Base-by-base conservation (phyloP, 1,140 invertebrate species). In the Laodelphax striatellus region DNA sequence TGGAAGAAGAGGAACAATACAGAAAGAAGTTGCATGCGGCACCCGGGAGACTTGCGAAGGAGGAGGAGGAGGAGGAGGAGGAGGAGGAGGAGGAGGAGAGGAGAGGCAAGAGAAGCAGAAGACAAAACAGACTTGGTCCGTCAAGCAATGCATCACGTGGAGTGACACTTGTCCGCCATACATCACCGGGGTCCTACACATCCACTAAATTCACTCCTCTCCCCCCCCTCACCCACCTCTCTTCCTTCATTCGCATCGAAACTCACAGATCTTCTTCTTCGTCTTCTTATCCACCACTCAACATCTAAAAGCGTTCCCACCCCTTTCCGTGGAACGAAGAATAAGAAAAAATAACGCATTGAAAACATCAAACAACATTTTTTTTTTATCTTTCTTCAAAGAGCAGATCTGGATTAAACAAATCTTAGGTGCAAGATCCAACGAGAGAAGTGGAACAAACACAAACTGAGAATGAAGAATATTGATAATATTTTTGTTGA, bases 81-180 rank as follows among this genome's bases (percentile, higher is more conserved):
- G 46, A 8, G 46, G 16, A 10, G 46, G 14, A 17, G 46, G 14
- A 14, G 14, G 11, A 6, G 6, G 16, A 14, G 21, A 22, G 14
- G 6, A 50, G 16, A 6, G 16, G 46, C 2, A 50, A 14, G 6
- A 50, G 16, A 19, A 22, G 46, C 46, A 19, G 46, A 50, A 50
- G 46, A 50, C 46, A 50, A 50, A 50, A 50, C 46, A 50, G 46
- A 50, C 46, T 50, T 50, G 46, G 46, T 38, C 46, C 46, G 46
- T 50, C 46, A 50, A 50, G 46, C 46, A 4, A 50, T 50, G 46
- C 46, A 50, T 50, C 46, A 50, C 46, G 16, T 38, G 10, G 21
- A 19, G 46, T 50, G 46, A 50, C 46, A 50, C 21, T 50, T 22
- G 46, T 50, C 46, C 2, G 46, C 46, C 46, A 50, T 50, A 50